Evolutionary conservation across 2,888 invertebrate species (phyloP), one percentile per base, ranked within the genome.

Genomic region (Dascillus cervinus): DNA sequence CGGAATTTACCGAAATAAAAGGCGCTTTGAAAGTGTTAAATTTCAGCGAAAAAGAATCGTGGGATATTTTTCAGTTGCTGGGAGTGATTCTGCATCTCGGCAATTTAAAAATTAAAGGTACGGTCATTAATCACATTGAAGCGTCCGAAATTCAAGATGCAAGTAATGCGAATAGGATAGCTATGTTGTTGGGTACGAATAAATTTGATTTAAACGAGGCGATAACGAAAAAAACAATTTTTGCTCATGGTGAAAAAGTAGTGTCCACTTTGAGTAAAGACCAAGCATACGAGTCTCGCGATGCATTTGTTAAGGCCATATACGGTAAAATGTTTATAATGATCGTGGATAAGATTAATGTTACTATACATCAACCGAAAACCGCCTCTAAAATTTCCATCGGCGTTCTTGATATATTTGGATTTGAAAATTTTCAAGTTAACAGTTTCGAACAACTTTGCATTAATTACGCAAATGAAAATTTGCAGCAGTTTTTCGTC

Each of bases 391-490:
- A 78, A 44, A 73, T 71, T 14, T 83, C 85, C 0, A 92, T 96
- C 39, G 95, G 95, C 1, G 87, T 96, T 1, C 69, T 96, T 39
- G 96, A 96, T 60, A 95, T 96, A 47, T 96, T 95, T 58, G 96
- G 96, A 1, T 97, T 96, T 65, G 96, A 96, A 68, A 95, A 94
- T 60, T 95, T 96, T 55, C 77, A 79, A 3, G 72, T 72, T 4
- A 94, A 94, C 60, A 91, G 91, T 62, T 95, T 95, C 59, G 95
- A 96, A 55, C 95, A 96, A 60, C 68, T 96, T 31, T 95, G 95
- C 60, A 95, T 96, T 46, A 96, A 96, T 66, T 95, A 88, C 59
- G 94, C 95, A 2, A 96, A 96, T 60, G 96, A 96, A 66, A 90
- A 88, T 57, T 70, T 96, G 20, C 95, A 96, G 60, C 95, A 96